These are phyloP conservation scores for Rousettus leschenaultii DNA, from an alignment of 2,113 vertebrate species.

Conservation along the genomic window DNA sequence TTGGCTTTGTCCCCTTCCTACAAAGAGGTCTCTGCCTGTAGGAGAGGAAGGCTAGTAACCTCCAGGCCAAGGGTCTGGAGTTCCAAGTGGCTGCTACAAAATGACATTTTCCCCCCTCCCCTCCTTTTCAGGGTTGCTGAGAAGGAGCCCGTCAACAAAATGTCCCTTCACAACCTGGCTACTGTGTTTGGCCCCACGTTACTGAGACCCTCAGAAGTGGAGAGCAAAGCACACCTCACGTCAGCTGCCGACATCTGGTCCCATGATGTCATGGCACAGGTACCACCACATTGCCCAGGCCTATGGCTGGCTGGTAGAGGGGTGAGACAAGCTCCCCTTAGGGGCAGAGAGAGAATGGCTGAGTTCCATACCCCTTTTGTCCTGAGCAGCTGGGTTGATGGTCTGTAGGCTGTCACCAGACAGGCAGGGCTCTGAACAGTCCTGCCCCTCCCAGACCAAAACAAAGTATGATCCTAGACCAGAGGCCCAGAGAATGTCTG, in stretches of 20 bases:
- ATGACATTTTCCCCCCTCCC: background rate
- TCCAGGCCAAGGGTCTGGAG: background rate
- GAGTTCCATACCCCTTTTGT: background rate
- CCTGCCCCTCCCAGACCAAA: background rate
- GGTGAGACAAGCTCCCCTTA: too few relatives aligned
- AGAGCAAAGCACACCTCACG: constrained; percentile 93
- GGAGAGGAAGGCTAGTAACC: background rate
- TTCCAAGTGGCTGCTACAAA: background rate
- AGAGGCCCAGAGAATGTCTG: background rate
- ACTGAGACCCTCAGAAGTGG: constrained; percentile 95
- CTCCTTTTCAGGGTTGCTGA: constrained; percentile 90
- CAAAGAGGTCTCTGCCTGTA: background rate
- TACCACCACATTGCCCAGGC: constrained; percentile 52
- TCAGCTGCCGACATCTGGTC: constrained; percentile 98
- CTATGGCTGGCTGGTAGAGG: background rate
- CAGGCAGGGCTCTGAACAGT: background rate
- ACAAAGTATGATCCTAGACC: background rate
- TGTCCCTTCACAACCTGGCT: constrained; percentile 98
- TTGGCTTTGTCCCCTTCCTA: background rate
- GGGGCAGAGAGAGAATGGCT: background rate
- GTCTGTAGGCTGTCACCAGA: background rate
- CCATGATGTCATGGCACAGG: constrained; percentile 99
- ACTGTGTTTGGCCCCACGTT: constrained; percentile 98
- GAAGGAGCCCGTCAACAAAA: constrained; percentile 99
- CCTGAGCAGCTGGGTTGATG: background rate